Conservation (phyloP, 1,140 invertebrate genomes). For the Drosophila sechellia region DNA sequence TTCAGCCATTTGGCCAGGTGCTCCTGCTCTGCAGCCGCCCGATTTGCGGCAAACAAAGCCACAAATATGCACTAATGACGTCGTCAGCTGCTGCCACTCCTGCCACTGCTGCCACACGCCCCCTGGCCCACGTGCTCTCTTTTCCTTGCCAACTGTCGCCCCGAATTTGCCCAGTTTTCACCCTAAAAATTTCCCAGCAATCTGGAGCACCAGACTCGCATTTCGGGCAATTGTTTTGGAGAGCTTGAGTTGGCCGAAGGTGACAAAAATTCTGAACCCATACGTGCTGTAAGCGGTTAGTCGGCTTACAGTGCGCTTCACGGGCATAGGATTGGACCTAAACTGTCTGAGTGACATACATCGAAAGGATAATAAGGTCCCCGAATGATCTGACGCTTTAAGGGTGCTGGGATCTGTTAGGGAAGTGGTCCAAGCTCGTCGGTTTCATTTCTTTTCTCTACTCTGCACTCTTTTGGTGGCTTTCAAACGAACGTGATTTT, state of each 20-base stretch:
- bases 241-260: conserved; percentile 34
- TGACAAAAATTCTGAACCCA: conserved; percentile 39
- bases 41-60: conserved; percentile 82
- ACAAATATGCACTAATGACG: conserved; percentile 84
- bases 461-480: conserved; percentile 8
- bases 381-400: neutral
- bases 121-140: neutral
- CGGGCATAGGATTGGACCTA: neutral
- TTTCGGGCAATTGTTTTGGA: conserved; percentile 38
- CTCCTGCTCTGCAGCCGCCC: conserved; percentile 35
- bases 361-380: neutral
- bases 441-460: neutral
- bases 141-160: neutral
- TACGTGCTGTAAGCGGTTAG: conserved; percentile 24
- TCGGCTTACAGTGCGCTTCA: conserved; percentile 20
- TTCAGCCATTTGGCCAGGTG: conserved; percentile 9
- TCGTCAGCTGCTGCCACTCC: conserved; percentile 54
- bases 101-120: neutral
- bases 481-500: conserved; percentile 70
- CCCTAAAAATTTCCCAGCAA: conserved; percentile 19
- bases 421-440: conserved; percentile 2
- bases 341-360: neutral
- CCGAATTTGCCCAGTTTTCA: neutral
- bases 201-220: conserved; percentile 18
- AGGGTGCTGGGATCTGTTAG: neutral